Conservation (phyloP, 1,140 invertebrate species). For the Telenomus remus region DNA sequence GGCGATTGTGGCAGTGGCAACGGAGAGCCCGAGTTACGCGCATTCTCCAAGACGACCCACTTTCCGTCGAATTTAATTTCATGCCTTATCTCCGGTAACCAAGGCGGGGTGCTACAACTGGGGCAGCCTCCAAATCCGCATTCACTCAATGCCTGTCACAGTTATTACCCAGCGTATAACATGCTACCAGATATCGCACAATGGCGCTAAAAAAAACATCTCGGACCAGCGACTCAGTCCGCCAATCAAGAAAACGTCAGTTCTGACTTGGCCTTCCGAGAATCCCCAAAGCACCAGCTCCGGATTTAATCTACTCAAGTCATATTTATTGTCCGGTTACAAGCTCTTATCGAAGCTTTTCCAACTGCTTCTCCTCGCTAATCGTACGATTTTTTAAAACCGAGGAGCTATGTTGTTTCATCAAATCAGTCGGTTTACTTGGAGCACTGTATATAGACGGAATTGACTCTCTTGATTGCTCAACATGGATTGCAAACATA, state of each 20-base stretch:
- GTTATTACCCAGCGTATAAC: conserved; percentile 33
- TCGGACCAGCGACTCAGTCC: background rate
- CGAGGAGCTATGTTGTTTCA: too few species aligned
- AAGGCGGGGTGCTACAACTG: conserved; percentile 61
- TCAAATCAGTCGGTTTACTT: too few species aligned
- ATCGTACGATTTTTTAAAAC: too few species aligned
- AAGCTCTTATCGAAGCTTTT: too few species aligned
- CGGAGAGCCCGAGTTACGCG: conserved; percentile 18
- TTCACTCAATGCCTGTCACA: conserved; percentile 37
- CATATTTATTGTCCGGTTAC: too few species aligned
- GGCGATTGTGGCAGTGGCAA: conserved; percentile 17
- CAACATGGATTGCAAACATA: too few species aligned
- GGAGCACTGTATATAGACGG: too few species aligned
- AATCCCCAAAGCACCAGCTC: background rate
- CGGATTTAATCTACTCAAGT: background rate
- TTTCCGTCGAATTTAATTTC: conserved; percentile 70
- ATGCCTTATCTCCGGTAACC: conserved; percentile 68
- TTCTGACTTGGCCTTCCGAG: background rate
- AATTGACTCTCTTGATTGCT: too few species aligned
- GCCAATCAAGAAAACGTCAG: background rate
- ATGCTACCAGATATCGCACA: conserved; percentile 12
- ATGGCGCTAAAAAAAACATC: conserved; percentile 16
- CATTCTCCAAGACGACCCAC: conserved; percentile 60
- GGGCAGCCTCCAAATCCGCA: conserved; percentile 51
- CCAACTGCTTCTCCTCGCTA: too few species aligned